Evolutionary conservation across 2,113 vertebrate species (phyloP).

Genomic region (Acanthochromis polyacanthus): DNA sequence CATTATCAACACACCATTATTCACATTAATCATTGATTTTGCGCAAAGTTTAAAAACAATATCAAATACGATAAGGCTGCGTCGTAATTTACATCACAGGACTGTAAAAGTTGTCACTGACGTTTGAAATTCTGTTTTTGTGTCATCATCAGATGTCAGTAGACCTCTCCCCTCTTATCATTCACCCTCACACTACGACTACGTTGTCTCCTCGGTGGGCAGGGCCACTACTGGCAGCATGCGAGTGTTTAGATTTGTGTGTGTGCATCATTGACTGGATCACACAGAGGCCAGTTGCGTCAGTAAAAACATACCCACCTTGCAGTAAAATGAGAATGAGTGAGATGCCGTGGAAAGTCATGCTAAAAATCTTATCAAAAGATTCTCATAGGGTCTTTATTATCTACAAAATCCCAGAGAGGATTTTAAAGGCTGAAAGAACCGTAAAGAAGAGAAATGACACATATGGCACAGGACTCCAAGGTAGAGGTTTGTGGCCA

Average conservation of each 20-base stretch:
- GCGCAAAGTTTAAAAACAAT: neutral
- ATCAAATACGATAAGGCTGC: neutral
- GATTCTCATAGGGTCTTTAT: neutral
- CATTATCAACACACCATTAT: neutral
- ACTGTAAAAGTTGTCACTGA: neutral
- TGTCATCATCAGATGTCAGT: conserved; percentile 12
- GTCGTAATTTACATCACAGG: neutral
- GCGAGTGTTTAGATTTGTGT: neutral
- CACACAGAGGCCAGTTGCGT: neutral
- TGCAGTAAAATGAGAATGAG: neutral
- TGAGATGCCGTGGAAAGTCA: neutral
- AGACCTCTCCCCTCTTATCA: conserved; percentile 20
- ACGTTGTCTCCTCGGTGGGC: neutral
- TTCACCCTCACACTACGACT: conserved; percentile 16
- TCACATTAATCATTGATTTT: neutral
- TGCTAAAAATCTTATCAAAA: neutral
- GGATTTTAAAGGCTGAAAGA: conserved; percentile 14
- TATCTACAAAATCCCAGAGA: neutral
- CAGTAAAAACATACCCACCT: conserved; percentile 10
- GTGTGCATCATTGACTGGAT: neutral
- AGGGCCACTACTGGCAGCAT: neutral
- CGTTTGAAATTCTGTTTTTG: neutral
- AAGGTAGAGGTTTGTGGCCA: conserved; percentile 71
- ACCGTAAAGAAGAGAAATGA: conserved; percentile 22
- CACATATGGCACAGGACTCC: conserved; percentile 51